Base-by-base conservation (phyloP, 1,140 invertebrate genomes). In the Helicoverpa armigera region DNA sequence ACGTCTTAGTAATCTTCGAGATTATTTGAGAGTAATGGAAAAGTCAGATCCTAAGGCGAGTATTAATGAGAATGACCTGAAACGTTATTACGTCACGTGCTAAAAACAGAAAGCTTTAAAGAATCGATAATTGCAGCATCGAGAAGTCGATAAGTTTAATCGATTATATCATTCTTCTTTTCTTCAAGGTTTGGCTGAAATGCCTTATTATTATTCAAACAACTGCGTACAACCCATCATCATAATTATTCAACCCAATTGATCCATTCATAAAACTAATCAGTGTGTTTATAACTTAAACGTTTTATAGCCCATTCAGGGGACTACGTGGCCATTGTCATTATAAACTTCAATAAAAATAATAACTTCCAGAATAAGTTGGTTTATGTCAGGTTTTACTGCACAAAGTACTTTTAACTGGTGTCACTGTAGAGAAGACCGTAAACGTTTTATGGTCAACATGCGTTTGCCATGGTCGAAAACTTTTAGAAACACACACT, bases 201-300 rank as follows among this genome's bases (percentile, higher is more conserved):
- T 56, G n/a, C 31, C 53, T 73, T 43, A 61, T 61, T 75, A 50
- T 50, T 50, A 35, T 61, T 75, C 35, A 75, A 29, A 60, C 72
- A 48, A 77, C 23, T 77, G 74, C 60, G 9, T 53, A 50, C 58
- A 16, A 43, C 35, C 35, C 48, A 53, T 53, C 43, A 53, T 31
- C 50, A 43, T 51, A 50, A 77, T 77, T 77, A 77, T 53, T 77
- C 54, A 60, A 70, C 29, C 10, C 63, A 70, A 60, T 70, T 79
- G 9, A 79, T 79, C 65, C 56, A 80, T 80, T 80, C 78, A 73
- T 80, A 60, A 80, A 80, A 80, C 60, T 80, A 75, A 75, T 80
- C 70, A 80, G 29, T 29, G 69, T 31, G 72, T 58, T 61, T 56
- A 53, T 56, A 56, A 65, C 50, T 82, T 78, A 63, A 82, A 48